These are phyloP conservation scores for Dryoscopus gambensis DNA, from an alignment of 2,113 vertebrate species.

Conservation along the genomic window DNA sequence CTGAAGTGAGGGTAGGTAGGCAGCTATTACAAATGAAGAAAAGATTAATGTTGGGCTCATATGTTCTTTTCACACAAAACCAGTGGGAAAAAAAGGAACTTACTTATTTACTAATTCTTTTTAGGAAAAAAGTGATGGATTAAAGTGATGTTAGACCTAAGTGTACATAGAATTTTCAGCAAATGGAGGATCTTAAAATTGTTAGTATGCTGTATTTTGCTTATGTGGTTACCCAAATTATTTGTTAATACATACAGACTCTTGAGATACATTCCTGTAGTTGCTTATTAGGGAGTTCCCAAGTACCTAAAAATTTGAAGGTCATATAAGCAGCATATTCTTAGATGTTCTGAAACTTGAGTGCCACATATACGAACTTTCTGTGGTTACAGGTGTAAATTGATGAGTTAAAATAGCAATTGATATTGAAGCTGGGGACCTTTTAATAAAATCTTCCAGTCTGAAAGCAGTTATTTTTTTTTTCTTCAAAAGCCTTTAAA, in stretches of 20 bases:
- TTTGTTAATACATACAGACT: neutral
- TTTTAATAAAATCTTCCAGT: neutral
- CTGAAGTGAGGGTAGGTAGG: neutral
- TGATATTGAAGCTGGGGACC: neutral
- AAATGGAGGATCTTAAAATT: neutral
- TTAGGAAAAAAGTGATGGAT: neutral
- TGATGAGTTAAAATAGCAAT: neutral
- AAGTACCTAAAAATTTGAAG: neutral
- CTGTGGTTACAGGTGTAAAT: neutral
- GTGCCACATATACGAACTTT: neutral
- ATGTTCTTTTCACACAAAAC: neutral
- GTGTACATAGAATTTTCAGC: neutral
- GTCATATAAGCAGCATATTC: neutral
- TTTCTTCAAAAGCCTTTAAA: neutral
- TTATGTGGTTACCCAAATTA: neutral
- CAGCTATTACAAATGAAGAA: neutral
- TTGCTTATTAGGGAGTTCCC: neutral
- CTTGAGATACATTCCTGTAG: neutral
- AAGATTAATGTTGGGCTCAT: neutral
- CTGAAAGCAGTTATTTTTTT: neutral
- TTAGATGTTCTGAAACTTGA: neutral
- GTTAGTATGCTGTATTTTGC: neutral
- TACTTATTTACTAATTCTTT: neutral
- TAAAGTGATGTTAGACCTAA: neutral
- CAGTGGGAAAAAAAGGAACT: neutral